Base-by-base conservation (phyloP, 1,140 invertebrate genomes). In the Microvelia longipes region DNA sequence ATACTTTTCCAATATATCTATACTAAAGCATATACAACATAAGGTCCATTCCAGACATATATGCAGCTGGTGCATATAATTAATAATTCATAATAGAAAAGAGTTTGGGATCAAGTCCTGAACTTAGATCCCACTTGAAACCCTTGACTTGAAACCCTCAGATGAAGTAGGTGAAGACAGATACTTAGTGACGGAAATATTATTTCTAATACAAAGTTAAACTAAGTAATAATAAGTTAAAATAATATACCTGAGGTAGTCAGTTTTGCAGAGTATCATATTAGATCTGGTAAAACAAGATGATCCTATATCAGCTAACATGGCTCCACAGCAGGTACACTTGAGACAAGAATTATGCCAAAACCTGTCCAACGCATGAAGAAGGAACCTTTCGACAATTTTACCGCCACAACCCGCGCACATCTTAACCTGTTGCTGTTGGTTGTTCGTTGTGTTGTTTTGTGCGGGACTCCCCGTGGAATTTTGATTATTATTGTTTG, bases 291-390 rank as follows among this genome's bases (percentile, higher is more conserved):
- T 91, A 82, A 92, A 96, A 82, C 93, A 96, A 73, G 92, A 92
- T 63, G 85, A 83, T 62, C 92, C 92, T 77, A 96, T 88, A 76
- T 96, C 93, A 70, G 91, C 92, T 71, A 96, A 84, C 76, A 88
- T 87, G 69, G 88, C 88, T 68, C 86, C 86, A 80, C 94, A 96
- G 79, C 87, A 91, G 73, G 90, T 85, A 82, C 94, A 96, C 81
- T 96, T 96, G 75, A 96, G 85, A 81, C 94, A 96, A 73, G 87
- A 86, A 81, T 91, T 87, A 83, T 96, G 93, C 93, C 93, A 96
- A 81, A 93, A 95, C 77, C 92, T 85, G 82, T 96, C 93, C 77
- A 85, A 76, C 5, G 83, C 83, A 71, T 84, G 82, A 25, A 85
- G 75, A 50, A 85, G 77, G 73, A 71, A 85, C 69, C 83, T 77